Percentiles rank a stretch among this genome's conserved stretches.
Conservation (phyloP, 2,113 vertebrate genomes). For the mouse (Mus musculus) region DNA sequence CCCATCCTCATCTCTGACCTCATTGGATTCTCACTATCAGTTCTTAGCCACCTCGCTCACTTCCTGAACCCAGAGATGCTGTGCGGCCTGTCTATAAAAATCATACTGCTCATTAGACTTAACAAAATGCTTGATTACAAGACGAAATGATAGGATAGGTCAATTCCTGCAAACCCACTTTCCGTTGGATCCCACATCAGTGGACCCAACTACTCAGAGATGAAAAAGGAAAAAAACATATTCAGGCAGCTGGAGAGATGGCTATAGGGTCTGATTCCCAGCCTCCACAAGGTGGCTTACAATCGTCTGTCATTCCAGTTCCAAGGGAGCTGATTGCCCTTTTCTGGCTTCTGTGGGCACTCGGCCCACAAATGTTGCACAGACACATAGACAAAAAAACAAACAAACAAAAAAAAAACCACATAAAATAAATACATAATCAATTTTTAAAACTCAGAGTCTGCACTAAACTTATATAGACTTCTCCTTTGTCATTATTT, state of each 20-base stretch:
- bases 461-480: background rate
- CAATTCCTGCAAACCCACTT: background rate
- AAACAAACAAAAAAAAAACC: background rate
- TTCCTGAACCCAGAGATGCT: conserved; percentile 32
- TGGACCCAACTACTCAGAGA: background rate
- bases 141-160: background rate
- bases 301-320: background rate
- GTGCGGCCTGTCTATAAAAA: background rate
- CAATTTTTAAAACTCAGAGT: background rate
- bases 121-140: background rate
- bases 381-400: too few relatives aligned
- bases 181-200: background rate
- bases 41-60: background rate
- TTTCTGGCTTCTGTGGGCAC: background rate
- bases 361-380: background rate
- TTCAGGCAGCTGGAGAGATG: too few relatives aligned
- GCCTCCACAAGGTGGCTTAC: background rate
- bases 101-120: conserved; percentile 41
- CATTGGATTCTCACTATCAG: background rate
- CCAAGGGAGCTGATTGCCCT: background rate
- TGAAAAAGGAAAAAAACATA: background rate
- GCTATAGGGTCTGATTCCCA: background rate
- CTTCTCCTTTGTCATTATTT: background rate
- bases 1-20: background rate
- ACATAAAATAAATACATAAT: background rate